Evolutionary conservation across 2,113 vertebrate genomes (phyloP), one percentile per base, ranked within the genome.

Genomic region (Montifringilla adamsi): DNA sequence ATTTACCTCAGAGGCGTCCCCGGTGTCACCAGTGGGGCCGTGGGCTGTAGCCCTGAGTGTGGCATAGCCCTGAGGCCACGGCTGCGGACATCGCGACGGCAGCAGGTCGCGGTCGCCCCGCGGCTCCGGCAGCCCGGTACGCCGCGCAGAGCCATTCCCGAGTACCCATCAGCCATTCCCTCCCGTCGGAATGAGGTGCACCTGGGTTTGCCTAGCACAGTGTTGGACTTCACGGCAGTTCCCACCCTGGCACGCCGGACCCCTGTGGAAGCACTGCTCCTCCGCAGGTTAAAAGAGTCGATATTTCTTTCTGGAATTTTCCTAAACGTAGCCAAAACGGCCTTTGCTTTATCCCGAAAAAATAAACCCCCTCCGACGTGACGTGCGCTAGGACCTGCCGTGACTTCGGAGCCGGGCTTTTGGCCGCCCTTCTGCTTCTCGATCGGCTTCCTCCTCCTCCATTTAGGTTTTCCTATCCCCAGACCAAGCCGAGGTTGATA

Each of bases 301-400:
- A 4, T 78, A 7, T 63, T 87, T 28, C n/a, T 39, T 88, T 90
- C 91, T 95, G 73, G 89, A 94, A 95, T 95, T 94, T 95, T 94
- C 89, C 52, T 56, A 82, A 67, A 76, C 58, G 62, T 55, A 43
- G 26, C 47, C 7, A 9, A 88, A 93, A 70, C 2, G 6, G 35
- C 44, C n/a, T 78, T 70, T 76, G 27, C 49, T 78, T 87, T 68
- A 59, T 28, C 12, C 41, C 17, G 0, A 13, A 30, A n/a, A 59
- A 76, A 66, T 26, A 69, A 70, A 1, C 15, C 35, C 6, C 23
- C 31, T 47, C 5, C 1, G 52, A 47, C 37, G 33, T 78, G 94
- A 73, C 68, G 79, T 6, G 15, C 1, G 15, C 37, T 46, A 19
- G 53, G 39, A 84, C 59, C 84, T 68, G 74, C 74, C 0, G 11